Evolutionary conservation across 1,140 invertebrate genomes (phyloP), one percentile per base, ranked within the genome.

Genomic region (Drosophila littoralis): DNA sequence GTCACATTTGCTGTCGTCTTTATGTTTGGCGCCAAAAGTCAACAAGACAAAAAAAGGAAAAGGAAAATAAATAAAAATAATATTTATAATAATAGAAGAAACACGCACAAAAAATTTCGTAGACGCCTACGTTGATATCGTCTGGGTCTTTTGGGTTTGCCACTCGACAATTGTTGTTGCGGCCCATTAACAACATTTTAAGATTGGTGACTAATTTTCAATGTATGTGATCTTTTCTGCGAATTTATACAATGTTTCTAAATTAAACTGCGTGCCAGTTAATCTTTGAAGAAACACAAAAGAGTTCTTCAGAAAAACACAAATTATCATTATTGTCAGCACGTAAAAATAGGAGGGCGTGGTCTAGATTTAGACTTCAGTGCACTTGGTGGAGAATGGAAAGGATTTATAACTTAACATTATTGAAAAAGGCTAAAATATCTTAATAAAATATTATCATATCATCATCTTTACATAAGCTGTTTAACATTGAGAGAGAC

Each of bases 171-270:
- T 61, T 69, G 58, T 69, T 69, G 42, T 28, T 28, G 57, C 32
- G 12, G 3, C 46, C 10, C 54, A 32, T 43, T 58, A 43, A 12
- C 55, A 13, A 35, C 15, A 36, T 58, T 66, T 58, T 66, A 67
- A 59, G 48, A 46, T 45, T 33, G 64, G 32, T 67, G 70, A 73
- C 55, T 73, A 67, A 67, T 67, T 43, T 38, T 28, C 36, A 10
- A 38, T 55, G 9, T 59, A 50, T 51, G 35, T 12, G 63, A 66
- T 66, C 38, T 13, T 6, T 57, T 65, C 68, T 8, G 33, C 38
- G 69, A 72, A 67, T 8, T 43, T n/a, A 51, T 12, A 58, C 17
- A 40, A 71, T 60, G 1, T 63, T 36, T 45, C 33, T 22, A 10
- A 40, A 54, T 43, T 36, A 15, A 52, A 59, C 17, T 45, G 48